phyloP scores from a whole-genome alignment of 2,888 invertebrate genomes.

The Suillia variegata region DNA sequence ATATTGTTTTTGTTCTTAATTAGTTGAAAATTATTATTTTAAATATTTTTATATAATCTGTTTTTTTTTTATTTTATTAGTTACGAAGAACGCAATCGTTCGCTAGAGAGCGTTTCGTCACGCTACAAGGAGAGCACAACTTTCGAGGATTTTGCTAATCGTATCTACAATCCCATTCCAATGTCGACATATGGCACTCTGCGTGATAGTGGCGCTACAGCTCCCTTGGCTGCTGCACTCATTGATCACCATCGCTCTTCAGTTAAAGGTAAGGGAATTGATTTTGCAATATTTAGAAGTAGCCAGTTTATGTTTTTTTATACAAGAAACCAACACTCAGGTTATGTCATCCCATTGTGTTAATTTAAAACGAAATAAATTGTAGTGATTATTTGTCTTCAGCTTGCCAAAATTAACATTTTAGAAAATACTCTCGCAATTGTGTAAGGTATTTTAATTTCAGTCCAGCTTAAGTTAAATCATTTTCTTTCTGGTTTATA shows the following conservation, averaged over 20 bases:
- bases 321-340: too few species aligned
- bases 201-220: constrained; percentile 46
- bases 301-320: too few species aligned
- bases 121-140: constrained; percentile 86
- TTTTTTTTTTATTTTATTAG: constrained; percentile 62
- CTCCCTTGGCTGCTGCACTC: constrained; percentile 67
- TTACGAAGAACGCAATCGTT: constrained; percentile 88
- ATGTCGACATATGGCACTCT: constrained; percentile 41
- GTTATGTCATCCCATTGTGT: too few species aligned
- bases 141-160: constrained; percentile 85
- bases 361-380: too few species aligned
- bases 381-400: too few species aligned
- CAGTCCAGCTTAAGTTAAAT: too few species aligned
- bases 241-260: constrained; percentile 63
- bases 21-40: neutral
- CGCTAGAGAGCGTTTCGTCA: constrained; percentile 81
- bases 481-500: too few species aligned
- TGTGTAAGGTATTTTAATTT: too few species aligned
- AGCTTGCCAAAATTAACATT: too few species aligned
- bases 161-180: constrained; percentile 72
- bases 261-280: constrained; percentile 55
- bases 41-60: neutral
- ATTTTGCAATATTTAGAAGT: too few species aligned
- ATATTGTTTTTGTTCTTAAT: constrained; percentile 6
- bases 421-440: too few species aligned